A percentile compares a stretch with the other conserved stretches of the same genome.
Evolutionary conservation across 1,140 invertebrate species (phyloP).

Genomic region (Aricia agestis): DNA sequence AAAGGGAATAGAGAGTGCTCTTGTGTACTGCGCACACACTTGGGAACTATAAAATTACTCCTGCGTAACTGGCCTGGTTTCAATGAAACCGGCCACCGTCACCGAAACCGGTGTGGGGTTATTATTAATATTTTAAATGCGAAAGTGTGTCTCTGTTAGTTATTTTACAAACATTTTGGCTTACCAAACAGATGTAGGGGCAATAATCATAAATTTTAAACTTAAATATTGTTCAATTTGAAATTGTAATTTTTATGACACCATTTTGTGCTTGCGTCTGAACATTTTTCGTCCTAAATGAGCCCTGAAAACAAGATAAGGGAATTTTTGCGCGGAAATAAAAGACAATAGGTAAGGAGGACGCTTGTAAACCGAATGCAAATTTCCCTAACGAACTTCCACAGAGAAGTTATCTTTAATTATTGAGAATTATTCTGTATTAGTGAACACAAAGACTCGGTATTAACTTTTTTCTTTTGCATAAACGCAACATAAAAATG

Average conservation of each 20-base stretch:
- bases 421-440: slow-evolving; percentile 16
- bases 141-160: no score
- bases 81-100: no score
- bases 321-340: neutral
- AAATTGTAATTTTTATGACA: slow-evolving; percentile 4
- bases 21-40: no score
- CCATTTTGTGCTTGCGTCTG: neutral
- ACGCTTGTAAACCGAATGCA: slow-evolving; percentile 8
- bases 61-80: no score
- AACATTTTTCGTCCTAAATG: neutral
- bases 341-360: slow-evolving; percentile 8
- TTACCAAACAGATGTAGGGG: no score
- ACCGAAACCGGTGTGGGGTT: no score
- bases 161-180: neutral
- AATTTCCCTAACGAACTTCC: slow-evolving; percentile 12
- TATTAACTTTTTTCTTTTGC: neutral
- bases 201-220: no score
- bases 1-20: no score
- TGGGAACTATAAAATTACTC: no score
- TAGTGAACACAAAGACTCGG: slow-evolving; percentile 13
- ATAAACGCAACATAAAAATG: neutral
- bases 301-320: slow-evolving; percentile 2
- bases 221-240: neutral
- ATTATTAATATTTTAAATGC: no score
- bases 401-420: slow-evolving; percentile 6